phyloP scores from a whole-genome alignment of 2,797 vertebrate genomes.

The Dipus sagitta region DNA sequence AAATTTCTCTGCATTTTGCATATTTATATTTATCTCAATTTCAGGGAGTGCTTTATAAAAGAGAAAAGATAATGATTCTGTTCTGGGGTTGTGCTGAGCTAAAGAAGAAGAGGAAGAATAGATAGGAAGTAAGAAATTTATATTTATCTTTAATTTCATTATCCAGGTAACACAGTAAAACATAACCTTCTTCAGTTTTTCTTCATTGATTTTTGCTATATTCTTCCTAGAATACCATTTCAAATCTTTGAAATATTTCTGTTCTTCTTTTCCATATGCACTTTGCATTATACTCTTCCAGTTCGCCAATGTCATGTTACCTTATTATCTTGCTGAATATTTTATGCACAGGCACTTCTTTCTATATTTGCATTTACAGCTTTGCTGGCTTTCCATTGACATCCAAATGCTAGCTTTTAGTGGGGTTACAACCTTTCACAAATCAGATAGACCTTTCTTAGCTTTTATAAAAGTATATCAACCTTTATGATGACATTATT shows the following conservation, averaged over 20 bases:
- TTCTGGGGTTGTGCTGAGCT: not conserved
- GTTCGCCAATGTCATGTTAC: conserved; percentile 52
- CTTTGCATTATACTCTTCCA: not conserved
- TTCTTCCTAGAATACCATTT: not conserved
- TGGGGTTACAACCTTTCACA: not conserved
- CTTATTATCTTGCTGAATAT: conserved; percentile 70
- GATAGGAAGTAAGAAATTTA: not conserved
- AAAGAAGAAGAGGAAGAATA: not conserved
- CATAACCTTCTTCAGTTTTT: not conserved
- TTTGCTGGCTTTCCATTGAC: not conserved
- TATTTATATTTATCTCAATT: conserved; percentile 3
- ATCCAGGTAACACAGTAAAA: not conserved
- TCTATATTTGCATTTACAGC: conserved; percentile 35
- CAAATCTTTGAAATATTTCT: not conserved
- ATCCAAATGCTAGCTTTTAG: not conserved
- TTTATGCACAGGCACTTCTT: conserved; percentile 49
- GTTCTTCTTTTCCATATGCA: not conserved
- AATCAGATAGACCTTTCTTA: not conserved
- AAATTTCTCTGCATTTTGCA: not conserved
- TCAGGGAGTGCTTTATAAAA: not conserved
- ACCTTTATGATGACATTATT: not conserved
- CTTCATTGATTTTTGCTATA: conserved; percentile 16
- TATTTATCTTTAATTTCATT: not conserved
- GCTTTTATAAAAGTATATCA: not conserved
- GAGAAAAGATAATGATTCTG: not conserved